phyloP scores from a whole-genome alignment of 2,113 vertebrate genomes.

The Vulpes ferrilata region DNA sequence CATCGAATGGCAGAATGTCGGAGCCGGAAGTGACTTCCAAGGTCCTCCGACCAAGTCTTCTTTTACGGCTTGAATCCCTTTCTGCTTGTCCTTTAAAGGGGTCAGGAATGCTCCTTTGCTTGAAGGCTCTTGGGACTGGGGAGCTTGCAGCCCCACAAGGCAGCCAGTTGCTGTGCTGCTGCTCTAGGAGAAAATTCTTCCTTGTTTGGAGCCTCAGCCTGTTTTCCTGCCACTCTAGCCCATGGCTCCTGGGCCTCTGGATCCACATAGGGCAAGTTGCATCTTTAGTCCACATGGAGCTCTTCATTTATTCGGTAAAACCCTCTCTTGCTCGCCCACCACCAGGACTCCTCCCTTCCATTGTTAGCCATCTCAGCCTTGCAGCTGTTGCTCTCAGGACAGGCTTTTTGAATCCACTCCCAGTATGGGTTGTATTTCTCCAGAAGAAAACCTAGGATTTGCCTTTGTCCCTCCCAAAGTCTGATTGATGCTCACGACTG shows the following conservation, averaged over 20 bases:
- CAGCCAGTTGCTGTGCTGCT: neutral
- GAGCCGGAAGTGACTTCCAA: conserved; percentile 61
- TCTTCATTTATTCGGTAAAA: neutral
- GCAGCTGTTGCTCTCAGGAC: conserved; percentile 67
- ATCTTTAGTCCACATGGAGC: conserved; percentile 44
- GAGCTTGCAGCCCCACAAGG: neutral
- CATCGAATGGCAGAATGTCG: conserved; percentile 39
- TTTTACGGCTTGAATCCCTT: conserved; percentile 12
- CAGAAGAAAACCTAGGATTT: conserved; percentile 41
- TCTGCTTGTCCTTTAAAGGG: neutral
- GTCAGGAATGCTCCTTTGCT: neutral
- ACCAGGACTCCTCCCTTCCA: conserved; percentile 36
- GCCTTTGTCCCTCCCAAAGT: neutral
- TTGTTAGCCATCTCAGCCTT: conserved; percentile 52
- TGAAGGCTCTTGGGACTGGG: neutral
- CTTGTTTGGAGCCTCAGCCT: neutral
- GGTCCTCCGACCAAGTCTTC: neutral
- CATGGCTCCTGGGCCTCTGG: neutral
- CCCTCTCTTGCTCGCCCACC: neutral
- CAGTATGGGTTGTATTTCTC: conserved; percentile 23
- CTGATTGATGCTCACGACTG: neutral
- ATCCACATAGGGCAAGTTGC: neutral
- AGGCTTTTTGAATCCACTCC: conserved; percentile 52
- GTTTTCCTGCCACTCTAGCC: neutral
- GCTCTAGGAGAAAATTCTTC: conserved; percentile 35